Evolutionary conservation across 2,797 vertebrate genomes (phyloP), one percentile per base, ranked within the genome.

Genomic region (Cottoperca gobio): DNA sequence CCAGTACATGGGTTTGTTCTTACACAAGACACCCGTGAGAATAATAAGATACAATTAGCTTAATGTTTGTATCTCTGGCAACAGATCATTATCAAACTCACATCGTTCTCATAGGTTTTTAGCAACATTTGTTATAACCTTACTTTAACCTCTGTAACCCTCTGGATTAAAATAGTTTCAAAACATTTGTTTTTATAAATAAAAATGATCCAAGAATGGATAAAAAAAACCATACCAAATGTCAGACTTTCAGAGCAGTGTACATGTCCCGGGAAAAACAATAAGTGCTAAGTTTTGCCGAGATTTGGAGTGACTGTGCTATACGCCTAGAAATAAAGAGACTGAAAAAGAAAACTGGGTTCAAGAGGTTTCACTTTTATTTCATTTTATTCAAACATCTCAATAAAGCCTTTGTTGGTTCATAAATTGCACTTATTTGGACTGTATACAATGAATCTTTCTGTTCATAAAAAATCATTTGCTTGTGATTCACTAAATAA

Each of bases 331-430:
- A 57, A 58, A 58, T 39, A 48, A 63, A 63, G 8, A 59, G 9
- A 33, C 24, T 49, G 21, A 42, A 55, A 58, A 40, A 49, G 12
- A 23, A 31, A 31, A 58, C 11, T 65, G 13, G 1, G 11, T 48
- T 48, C 16, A 62, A 63, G 6, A 28, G 3, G 12, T 54, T 5
- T 33, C 23, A 9, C 8, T 48, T 28, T 74, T 31, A 10, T 60
- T 61, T 3, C 21, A 13, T 40, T 45, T 60, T 9, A 39, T 53
- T 46, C 16, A 65, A 45, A 73, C 16, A 57, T 65, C 6, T 49
- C 19, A 40, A 13, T 64, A n/a, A 61, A 43, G n/a, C 12, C 54
- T 26, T 28, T 17, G 16, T 10, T 28, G 4, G 23, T 57, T 42
- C 8, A 7, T 21, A 9, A 23, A 42, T 37, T 12, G 23, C 11